Percentiles rank a stretch among this genome's conserved stretches.
These are phyloP conservation scores for Berghia stephanieae DNA, from an alignment of 1,140 invertebrate genomes.

Conservation along the genomic window DNA sequence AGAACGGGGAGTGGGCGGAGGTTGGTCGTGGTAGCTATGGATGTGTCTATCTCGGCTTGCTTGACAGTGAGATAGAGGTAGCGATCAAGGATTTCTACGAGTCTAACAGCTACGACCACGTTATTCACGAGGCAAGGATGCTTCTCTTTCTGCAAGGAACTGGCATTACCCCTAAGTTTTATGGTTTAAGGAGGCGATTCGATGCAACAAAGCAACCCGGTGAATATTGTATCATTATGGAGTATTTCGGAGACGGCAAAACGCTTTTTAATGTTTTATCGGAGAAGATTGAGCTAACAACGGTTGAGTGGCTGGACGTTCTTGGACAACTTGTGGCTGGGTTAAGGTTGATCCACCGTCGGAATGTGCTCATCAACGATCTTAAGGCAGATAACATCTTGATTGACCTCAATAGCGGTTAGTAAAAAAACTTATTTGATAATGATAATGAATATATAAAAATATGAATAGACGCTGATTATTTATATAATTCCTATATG, in stretches of 20 bases:
- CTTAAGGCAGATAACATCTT: conserved; percentile 40
- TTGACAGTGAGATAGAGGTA: conserved; percentile 32
- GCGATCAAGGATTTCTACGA: conserved; percentile 39
- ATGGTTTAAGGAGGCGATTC: conserved; percentile 33
- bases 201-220: conserved; percentile 15
- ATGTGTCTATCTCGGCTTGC: conserved; percentile 38
- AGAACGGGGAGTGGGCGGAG: conserved; percentile 36
- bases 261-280: conserved; percentile 37
- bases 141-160: conserved; percentile 38
- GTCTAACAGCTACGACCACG: conserved; percentile 30
- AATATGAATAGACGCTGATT: no score
- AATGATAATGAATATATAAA: no score
- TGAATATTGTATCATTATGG: conserved; percentile 37
- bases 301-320: conserved; percentile 34
- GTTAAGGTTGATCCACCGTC: conserved; percentile 32
- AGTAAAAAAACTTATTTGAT: no score
- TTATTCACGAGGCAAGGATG: conserved; percentile 39
- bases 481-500: no score
- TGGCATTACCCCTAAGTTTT: conserved; percentile 35
- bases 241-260: conserved; percentile 35
- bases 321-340: conserved; percentile 36
- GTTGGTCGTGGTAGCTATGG: conserved; percentile 39
- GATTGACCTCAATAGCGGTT: conserved; percentile 31
- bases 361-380: conserved; percentile 36
- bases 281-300: conserved; percentile 26